Conservation (phyloP, 2,797 vertebrate species). For the Linurgus olivaceus region DNA sequence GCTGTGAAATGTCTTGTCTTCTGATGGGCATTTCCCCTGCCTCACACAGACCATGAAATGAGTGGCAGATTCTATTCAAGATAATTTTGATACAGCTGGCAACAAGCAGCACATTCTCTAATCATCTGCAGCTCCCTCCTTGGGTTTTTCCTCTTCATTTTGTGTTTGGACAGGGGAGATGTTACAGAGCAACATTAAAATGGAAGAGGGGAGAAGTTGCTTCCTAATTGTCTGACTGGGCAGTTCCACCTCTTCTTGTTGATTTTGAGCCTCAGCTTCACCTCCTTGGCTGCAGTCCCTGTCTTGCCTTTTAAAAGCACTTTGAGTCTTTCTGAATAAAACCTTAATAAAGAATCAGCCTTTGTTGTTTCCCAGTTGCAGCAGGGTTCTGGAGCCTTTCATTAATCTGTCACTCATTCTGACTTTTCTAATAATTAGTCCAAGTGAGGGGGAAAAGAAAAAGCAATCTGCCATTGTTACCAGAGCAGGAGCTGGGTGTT, state of each 20-base stretch:
- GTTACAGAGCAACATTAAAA: not conserved
- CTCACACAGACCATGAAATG: not conserved
- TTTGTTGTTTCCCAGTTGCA: not conserved
- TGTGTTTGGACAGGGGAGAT: not conserved
- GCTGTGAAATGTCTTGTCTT: not conserved
- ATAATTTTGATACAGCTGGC: not conserved
- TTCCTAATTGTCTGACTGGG: not conserved
- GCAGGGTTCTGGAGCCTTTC: not conserved
- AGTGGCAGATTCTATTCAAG: not conserved
- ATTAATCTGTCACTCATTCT: conserved; percentile 11
- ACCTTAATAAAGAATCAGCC: not conserved
- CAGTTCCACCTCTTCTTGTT: not conserved
- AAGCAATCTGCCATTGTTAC: not conserved
- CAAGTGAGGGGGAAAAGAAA: not conserved
- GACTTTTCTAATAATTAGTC: not conserved
- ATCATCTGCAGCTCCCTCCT: not conserved
- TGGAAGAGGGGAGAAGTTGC: not conserved
- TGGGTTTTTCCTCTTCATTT: not conserved
- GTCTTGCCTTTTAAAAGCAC: not conserved
- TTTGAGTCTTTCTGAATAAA: not conserved
- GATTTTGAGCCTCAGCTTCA: not conserved
- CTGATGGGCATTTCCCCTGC: not conserved
- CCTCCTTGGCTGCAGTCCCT: not conserved
- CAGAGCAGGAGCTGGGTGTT: not conserved
- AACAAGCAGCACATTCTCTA: not conserved